A percentile compares a stretch with the other conserved stretches of the same genome.
phyloP scores from a whole-genome alignment of 2,113 vertebrate genomes.

The Heloderma charlesbogerti region DNA sequence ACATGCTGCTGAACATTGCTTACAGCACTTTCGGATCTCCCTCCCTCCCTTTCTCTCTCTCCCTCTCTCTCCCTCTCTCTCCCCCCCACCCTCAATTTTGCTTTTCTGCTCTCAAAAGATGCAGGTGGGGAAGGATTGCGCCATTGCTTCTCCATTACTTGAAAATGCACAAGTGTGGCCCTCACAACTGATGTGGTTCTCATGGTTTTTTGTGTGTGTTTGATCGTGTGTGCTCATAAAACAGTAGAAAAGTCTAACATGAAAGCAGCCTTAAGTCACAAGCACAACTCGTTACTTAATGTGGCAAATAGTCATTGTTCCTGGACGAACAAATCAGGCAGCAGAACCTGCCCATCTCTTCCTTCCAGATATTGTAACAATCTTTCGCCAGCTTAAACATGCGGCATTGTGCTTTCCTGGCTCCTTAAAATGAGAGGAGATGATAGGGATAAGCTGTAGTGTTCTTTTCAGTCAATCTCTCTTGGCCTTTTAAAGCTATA shows the following conservation, averaged over 20 bases:
- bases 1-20: neutral
- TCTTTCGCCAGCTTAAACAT: neutral
- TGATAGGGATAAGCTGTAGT: neutral
- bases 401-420: neutral
- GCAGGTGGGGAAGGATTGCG: neutral
- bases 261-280: neutral
- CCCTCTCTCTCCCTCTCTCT: no score
- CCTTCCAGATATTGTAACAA: neutral
- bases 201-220: neutral
- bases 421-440: neutral
- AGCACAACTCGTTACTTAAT: neutral
- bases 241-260: neutral
- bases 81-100: no score
- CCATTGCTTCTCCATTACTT: neutral
- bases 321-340: no score
- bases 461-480: neutral
- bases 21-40: neutral
- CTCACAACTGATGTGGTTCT: neutral
- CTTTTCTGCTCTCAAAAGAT: neutral
- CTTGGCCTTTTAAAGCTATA: neutral
- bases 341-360: neutral
- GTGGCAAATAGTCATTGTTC: neutral
- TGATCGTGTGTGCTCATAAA: neutral
- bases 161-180: neutral
- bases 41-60: neutral